A percentile compares a stretch with the other conserved stretches of the same genome.
phyloP scores from a whole-genome alignment of 1,140 invertebrate species.

The Dendroctonus valens region DNA sequence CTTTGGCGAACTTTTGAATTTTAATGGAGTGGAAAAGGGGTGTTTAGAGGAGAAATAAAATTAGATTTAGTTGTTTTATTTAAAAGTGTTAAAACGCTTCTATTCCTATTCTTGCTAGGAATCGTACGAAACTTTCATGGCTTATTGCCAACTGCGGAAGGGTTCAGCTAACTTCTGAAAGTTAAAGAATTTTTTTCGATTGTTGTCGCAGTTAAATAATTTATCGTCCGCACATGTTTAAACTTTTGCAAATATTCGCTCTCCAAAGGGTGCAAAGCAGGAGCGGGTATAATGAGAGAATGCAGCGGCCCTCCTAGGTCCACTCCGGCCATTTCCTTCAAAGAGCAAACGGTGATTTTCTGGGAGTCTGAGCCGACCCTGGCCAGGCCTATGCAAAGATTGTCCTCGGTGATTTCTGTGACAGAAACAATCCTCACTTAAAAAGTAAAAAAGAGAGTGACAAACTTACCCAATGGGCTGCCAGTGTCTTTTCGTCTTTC shows the following conservation, averaged over 20 bases:
- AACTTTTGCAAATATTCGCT: constrained; percentile 77
- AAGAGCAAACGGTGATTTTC: constrained; percentile 69
- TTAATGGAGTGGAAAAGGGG: too few species aligned
- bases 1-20: too few species aligned
- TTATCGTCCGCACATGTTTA: constrained; percentile 20
- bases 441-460: background rate
- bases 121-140: too few species aligned
- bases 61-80: too few species aligned
- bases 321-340: constrained; percentile 71
- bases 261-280: constrained; percentile 88
- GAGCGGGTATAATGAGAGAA: constrained; percentile 84
- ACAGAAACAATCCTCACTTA: constrained; percentile 11
- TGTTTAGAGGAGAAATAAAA: too few species aligned
- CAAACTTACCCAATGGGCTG: background rate
- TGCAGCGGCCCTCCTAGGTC: constrained; percentile 91
- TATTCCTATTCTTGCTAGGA: too few species aligned
- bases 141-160: too few species aligned
- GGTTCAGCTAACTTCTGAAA: too few species aligned
- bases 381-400: constrained; percentile 73
- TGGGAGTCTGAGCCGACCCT: constrained; percentile 85
- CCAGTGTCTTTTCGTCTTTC: constrained; percentile 11
- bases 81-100: too few species aligned
- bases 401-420: constrained; percentile 32
- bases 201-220: too few species aligned
- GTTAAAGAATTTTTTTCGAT: too few species aligned